These are phyloP conservation scores for Eubucco bourcierii DNA, from an alignment of 2,113 vertebrate genomes.

Conservation along the genomic window DNA sequence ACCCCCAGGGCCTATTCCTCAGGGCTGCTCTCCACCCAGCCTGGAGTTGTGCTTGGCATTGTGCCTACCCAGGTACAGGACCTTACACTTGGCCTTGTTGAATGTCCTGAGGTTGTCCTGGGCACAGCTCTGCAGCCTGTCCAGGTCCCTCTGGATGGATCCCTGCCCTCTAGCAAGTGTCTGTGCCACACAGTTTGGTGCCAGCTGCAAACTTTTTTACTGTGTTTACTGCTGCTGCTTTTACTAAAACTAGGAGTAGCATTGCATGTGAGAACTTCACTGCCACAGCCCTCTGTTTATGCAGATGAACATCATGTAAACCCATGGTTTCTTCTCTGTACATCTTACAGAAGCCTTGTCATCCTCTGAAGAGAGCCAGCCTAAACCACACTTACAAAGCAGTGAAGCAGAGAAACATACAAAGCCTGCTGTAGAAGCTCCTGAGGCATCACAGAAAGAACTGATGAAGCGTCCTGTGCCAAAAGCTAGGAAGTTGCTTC, in stretches of 20 bases:
- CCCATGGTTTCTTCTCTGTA: not conserved
- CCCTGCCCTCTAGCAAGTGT: too few species aligned
- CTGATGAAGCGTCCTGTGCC: constrained; percentile 80
- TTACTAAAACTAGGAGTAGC: not conserved
- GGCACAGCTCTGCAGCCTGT: too few species aligned
- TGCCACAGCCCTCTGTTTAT: not conserved
- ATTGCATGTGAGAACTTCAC: not conserved
- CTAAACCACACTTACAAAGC: constrained; percentile 52
- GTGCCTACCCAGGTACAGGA: too few species aligned
- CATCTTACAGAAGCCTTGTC: constrained; percentile 72
- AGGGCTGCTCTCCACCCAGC: too few species aligned
- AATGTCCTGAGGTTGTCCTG: too few species aligned
- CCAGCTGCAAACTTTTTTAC: too few species aligned
- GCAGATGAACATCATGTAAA: not conserved
- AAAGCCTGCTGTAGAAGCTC: constrained; percentile 1
- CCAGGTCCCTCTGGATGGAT: too few species aligned
- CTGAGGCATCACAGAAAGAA: constrained; percentile 51
- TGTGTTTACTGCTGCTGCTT: not conserved
- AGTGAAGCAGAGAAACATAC: constrained; percentile 3
- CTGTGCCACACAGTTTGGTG: too few species aligned
- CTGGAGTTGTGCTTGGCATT: too few species aligned
- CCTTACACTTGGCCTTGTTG: too few species aligned
- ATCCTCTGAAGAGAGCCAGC: constrained; percentile 57
- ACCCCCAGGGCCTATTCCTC: too few species aligned
- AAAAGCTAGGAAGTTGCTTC: constrained; percentile 85